These are phyloP conservation scores for Phataginus tetradactyla DNA, from an alignment of 2,797 vertebrate genomes.

Conservation along the genomic window DNA sequence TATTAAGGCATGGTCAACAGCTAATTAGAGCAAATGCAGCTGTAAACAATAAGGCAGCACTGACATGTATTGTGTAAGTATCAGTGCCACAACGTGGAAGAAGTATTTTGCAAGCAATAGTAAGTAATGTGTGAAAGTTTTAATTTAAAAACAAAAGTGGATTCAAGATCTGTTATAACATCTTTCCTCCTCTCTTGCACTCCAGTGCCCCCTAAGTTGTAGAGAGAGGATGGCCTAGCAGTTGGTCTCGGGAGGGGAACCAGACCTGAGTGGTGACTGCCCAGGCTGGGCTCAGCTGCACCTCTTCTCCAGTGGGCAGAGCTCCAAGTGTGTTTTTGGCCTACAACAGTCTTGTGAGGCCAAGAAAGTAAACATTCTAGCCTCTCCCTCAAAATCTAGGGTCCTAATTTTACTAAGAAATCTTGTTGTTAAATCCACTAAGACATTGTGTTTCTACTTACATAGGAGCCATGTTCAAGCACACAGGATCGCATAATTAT, in stretches of 20 bases:
- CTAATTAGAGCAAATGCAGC: neutral
- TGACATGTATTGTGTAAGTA: neutral
- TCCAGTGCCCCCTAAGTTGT: neutral
- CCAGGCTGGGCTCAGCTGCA: neutral
- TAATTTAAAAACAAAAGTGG: neutral
- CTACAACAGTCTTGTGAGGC: neutral
- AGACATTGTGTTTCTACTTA: neutral
- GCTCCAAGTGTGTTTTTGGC: neutral
- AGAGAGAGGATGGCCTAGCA: neutral
- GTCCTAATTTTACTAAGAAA: constrained; percentile 10
- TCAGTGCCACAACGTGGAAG: neutral
- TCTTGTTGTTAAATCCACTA: neutral
- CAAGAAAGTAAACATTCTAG: neutral
- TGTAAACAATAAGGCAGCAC: neutral
- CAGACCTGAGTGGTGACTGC: neutral
- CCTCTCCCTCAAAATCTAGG: neutral
- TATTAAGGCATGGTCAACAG: neutral
- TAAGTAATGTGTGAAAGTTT: neutral
- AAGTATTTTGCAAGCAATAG: neutral
- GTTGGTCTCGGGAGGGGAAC: neutral
- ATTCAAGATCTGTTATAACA: neutral
- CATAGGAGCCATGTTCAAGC: constrained; percentile 13
- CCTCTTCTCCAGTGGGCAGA: neutral
- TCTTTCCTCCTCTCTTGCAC: neutral
- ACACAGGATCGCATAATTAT: neutral